Evolutionary conservation across 1,140 invertebrate genomes (phyloP), one percentile per base, ranked within the genome.

Genomic region (Pseudoatta argentina): DNA sequence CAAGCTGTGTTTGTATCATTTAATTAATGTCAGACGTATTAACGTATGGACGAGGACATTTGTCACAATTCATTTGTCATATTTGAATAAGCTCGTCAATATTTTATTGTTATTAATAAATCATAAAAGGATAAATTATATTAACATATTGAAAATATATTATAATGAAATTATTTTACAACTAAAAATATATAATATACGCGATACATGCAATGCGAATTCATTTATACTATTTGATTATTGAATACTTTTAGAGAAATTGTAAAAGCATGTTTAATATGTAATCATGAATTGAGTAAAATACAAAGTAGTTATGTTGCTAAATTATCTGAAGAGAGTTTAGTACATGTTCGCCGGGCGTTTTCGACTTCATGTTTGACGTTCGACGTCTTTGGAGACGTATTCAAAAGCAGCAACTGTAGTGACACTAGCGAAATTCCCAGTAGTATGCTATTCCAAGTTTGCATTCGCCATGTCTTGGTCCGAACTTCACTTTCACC

Each of bases 401-500:
- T 48, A 85, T 85, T 85, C 82, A 67, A 66, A 78, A 85, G 73
- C 82, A 18, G 30, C 82, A 63, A 85, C 82, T 55, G 59, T 57
- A 78, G 82, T 85, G 82, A 85, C 82, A 85, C 72, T 30, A n/a
- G 61, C 61, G 82, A 85, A 85, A 85, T 85, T 78, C 82, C 48
- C 73, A 3, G 73, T 78, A 78, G 73, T 44, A 61, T 30, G 44
- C 61, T 64, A 51, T 78, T 85, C 73, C 55, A 85, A 78, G 57
- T 85, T 78, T 21, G 59, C 44, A 66, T 78, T 75, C 67, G 44
- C 39, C 34, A 27, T 64, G 67, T 87, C 86, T 87, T 87, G 44
- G 48, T 64, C 57, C 86, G 61, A 87, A 87, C 86, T 87, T 87
- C 86, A 87, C 86, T 83, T 87, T 87, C 86, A 66, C 86, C 82